Evolutionary conservation across 2,888 invertebrate species (phyloP), one percentile per base, ranked within the genome.

Genomic region (Germaria angustata): DNA sequence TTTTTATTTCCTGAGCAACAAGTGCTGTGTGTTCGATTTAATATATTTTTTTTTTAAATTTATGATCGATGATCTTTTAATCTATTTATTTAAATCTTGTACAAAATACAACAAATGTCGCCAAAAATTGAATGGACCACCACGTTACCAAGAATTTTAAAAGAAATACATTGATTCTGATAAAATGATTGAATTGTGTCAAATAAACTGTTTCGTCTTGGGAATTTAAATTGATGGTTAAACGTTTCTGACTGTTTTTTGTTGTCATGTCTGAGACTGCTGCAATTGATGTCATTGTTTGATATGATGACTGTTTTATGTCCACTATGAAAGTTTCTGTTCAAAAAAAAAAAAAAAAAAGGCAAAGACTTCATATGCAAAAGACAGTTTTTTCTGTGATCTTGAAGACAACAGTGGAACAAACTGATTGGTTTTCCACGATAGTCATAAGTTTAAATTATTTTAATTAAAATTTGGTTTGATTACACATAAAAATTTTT

Each of bases 121-220:
- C 82, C 71, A 79, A 82, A 75, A 79, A 4, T 41, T 69, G 34
- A 41, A 59, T 51, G 44, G 79, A 82, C 82, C 82, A 79, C 73
- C 82, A 73, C 53, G 66, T 57, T 82, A 79, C 65, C 36, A 57
- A 41, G 79, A 79, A 82, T 79, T 59, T 46, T 61, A 68, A 68
- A 72, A 53, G 36, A 49, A 68, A 65, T 71, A 34, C 13, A 53
- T 28, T 7, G 73, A 59, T 75, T 66, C 51, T 61, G 55, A 55
- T 36, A 59, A 63, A 69, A 65, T 82, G 79, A 82, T 82, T 82
- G 82, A 82, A 82, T 82, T 82, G 82, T 82, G 82, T 82, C 82
- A 79, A 81, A 78, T 81, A 68, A 61, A 66, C 61, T 68, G 72
- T 72, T 69, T 39, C 32, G 41, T 55, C 59, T 44, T 41, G 32